Evolutionary conservation across 1,140 invertebrate genomes (phyloP), one percentile per base, ranked within the genome.

Genomic region (Pseudomyrmex cubaensis): DNA sequence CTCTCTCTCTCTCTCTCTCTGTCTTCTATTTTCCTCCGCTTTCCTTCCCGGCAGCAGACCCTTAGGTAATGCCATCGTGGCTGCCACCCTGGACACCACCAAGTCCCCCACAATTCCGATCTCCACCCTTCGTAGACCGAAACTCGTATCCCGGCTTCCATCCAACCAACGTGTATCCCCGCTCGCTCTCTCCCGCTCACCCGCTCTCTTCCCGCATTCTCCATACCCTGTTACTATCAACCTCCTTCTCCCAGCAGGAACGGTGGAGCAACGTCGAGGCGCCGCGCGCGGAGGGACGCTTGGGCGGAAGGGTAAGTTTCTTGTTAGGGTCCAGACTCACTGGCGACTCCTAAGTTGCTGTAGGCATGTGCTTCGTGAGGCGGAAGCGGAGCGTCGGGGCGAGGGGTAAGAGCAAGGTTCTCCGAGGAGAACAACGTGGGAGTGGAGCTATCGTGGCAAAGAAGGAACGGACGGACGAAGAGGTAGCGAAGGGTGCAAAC

Each of bases 271-370:
- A 92, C 82, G 85, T 76, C 57, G 64, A 22, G 70, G 74, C 25
- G 64, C 62, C 69, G 84, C 83, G 80, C 72, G 80, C 72, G 64
- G 67, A 82, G 85, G 77, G 87, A 83, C 69, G 87, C 86, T 78
- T 86, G 88, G 75, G 87, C 90, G 84, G 91, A 91, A 92, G 91
- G 90, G 91, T 91, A 91, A 92, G 93, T 93, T 94, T 94, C 93
- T 94, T 94, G 93, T 94, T 93, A 93, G 92, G 92, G 92, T 94
- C 91, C 92, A 94, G 93, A 94, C 93, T 91, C 90, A 91, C 90
- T 90, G 93, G 92, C 92, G 93, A 93, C 92, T 90, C 85, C 87
- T 74, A 75, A 85, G 87, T 89, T 83, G 76, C 85, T 87, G 61
- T 87, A 83, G 87, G 88, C 82, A 85, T 86, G 85, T 90, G 85